Conservation (phyloP, 2,888 invertebrate genomes). For the Capitulum mitella region DNA sequence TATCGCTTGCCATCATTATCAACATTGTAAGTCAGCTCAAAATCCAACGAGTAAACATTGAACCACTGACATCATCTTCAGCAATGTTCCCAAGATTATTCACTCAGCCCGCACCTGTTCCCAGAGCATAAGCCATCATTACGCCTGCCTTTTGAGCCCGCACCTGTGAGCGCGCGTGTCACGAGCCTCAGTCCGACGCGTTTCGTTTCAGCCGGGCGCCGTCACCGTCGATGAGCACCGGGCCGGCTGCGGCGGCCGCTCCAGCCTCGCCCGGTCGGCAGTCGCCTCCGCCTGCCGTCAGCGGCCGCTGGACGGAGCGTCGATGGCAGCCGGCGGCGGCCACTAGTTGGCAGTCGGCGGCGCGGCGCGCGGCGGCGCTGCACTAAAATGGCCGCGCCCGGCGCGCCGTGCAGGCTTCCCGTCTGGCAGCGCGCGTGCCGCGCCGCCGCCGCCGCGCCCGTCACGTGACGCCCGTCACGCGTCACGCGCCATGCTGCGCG, state of each 20-base stretch:
- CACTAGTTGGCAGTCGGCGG: neutral
- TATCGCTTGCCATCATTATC: too few relatives aligned
- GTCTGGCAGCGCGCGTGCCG: slow-evolving; percentile 27
- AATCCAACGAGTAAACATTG: too few relatives aligned
- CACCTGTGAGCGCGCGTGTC: too few relatives aligned
- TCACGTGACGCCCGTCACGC: slow-evolving; percentile 34
- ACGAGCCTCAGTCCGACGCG: too few relatives aligned
- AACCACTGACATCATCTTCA: too few relatives aligned
- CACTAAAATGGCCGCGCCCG: neutral
- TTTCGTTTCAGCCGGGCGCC: neutral
- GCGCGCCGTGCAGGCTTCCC: neutral
- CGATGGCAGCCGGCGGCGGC: neutral
- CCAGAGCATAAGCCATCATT: too few relatives aligned
- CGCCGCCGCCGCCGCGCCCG: slow-evolving; percentile 32
- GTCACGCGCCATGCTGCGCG: slow-evolving; percentile 66
- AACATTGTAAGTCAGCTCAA: too few relatives aligned
- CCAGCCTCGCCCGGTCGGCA: neutral
- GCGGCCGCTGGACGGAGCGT: neutral
- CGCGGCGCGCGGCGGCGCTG: neutral
- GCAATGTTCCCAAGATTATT: too few relatives aligned
- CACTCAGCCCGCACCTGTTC: too few relatives aligned
- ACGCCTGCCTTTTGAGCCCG: neutral
- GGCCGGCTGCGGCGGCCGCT: neutral
- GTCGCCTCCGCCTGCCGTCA: neutral
- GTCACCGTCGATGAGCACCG: neutral